phyloP scores from a whole-genome alignment of 2,888 invertebrate species.

The Apamea crenata region DNA sequence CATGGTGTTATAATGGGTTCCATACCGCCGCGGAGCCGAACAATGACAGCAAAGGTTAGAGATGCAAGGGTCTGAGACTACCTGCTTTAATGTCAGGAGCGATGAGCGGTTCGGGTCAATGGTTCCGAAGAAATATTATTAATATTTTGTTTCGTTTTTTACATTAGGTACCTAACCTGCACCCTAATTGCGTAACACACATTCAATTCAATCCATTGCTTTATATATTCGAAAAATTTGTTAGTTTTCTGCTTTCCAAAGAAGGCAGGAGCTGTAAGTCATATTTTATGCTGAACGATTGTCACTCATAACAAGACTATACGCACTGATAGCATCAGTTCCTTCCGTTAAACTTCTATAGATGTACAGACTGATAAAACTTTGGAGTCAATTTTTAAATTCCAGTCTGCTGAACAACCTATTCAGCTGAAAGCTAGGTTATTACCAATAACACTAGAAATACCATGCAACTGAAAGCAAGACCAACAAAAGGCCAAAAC shows the following conservation, averaged over 20 bases:
- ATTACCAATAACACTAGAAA: not conserved
- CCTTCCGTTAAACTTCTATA: not conserved
- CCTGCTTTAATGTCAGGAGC: conserved; percentile 51
- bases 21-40: conserved; percentile 32
- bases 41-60: conserved; percentile 67
- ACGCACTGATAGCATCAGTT: not conserved
- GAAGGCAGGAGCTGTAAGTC: not conserved
- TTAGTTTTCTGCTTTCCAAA: not conserved
- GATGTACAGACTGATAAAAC: not conserved
- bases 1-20: conserved; percentile 54
- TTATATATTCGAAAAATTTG: no score
- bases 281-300: not conserved
- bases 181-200: no score
- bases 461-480: conserved; percentile 2
- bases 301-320: not conserved
- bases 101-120: not conserved
- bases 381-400: not conserved
- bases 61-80: conserved; percentile 56
- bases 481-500: not conserved
- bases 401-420: not conserved
- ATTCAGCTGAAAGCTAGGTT: not conserved
- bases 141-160: not conserved
- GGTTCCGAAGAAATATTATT: conserved; percentile 29
- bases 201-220: no score
- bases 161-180: not conserved